Evolutionary conservation across 53 echinoderm and acorn worm species (phyloP).

Genomic region (Hippasteria phrygiana): DNA sequence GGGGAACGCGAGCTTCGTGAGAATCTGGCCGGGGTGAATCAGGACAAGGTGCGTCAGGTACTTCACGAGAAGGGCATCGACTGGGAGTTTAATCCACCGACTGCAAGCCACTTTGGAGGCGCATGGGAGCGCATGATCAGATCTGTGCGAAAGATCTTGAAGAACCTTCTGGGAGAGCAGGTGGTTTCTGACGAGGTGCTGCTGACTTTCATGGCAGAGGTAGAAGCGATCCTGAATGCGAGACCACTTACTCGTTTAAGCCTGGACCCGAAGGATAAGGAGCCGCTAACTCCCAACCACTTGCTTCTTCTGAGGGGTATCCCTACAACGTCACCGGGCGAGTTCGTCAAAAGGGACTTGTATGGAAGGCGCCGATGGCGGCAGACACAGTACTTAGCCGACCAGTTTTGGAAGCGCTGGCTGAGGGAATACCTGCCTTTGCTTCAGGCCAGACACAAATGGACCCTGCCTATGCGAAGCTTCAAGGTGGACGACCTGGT

Average conservation of each 20-base stretch:
- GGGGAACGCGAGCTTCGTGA: constrained; percentile 60
- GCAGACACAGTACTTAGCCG: constrained; percentile 63
- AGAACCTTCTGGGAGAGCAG: constrained; percentile 53
- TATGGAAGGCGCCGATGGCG: constrained; percentile 68
- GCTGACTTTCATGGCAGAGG: constrained; percentile 68
- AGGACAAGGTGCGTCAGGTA: constrained; percentile 25
- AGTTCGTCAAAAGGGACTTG: constrained; percentile 46
- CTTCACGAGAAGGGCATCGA: constrained; percentile 53
- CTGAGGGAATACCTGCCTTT: constrained; percentile 75
- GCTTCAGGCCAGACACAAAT: constrained; percentile 62
- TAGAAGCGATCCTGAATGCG: constrained; percentile 68
- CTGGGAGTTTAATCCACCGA: constrained; percentile 77
- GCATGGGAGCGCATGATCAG: constrained; percentile 78
- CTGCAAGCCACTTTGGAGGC: constrained; percentile 77
- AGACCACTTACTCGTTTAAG: constrained; percentile 71
- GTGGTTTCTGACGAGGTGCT: constrained; percentile 51
- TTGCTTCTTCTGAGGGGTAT: constrained; percentile 58
- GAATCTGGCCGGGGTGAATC: constrained; percentile 23
- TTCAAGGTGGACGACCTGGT: constrained; percentile 56
- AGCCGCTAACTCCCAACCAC: constrained; percentile 77
- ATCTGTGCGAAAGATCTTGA: constrained; percentile 61
- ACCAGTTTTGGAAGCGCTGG: constrained; percentile 75
- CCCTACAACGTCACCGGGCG: constrained; percentile 40
- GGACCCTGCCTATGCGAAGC: constrained; percentile 51
- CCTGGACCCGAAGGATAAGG: constrained; percentile 55